Evolutionary conservation across 37 sponge, comb jelly and placozoan species (phyloP).

Genomic region (Mnemiopsis leidyi): DNA sequence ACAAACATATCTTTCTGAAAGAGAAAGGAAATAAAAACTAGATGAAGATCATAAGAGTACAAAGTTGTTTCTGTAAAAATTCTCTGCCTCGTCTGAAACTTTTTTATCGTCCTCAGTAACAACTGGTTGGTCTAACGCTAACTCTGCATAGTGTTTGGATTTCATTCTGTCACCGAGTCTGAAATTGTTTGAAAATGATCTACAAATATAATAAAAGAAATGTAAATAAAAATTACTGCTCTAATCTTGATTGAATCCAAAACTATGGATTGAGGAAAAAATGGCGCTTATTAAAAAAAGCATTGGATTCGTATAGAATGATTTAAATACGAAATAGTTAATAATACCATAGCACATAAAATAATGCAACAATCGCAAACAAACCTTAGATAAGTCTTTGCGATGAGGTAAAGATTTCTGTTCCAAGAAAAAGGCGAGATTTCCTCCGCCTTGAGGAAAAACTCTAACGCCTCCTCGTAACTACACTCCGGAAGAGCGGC

Average conservation of each 20-base stretch:
- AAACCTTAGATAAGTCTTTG: not conserved
- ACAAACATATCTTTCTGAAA: too few species aligned
- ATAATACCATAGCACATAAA: not conserved
- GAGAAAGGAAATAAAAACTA: too few species aligned
- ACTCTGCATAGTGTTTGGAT: not conserved
- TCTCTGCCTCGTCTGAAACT: conserved; percentile 41
- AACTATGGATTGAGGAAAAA: too few species aligned
- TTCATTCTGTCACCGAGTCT: conserved; percentile 18
- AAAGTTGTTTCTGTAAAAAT: conserved; percentile 19
- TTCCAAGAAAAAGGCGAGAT: not conserved
- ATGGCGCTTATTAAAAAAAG: too few species aligned
- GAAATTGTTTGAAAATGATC: too few species aligned
- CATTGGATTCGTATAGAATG: too few species aligned
- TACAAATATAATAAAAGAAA: too few species aligned
- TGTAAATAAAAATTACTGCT: too few species aligned
- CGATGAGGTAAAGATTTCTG: conserved; percentile 42
- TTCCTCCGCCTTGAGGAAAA: conserved; percentile 11
- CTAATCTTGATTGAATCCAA: too few species aligned
- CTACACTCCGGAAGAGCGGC: not conserved
- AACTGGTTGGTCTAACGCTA: not conserved
- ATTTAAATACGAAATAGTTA: not conserved
- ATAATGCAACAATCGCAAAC: too few species aligned
- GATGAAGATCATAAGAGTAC: too few species aligned
- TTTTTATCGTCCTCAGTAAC: conserved; percentile 5
- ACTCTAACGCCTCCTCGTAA: conserved; percentile 34